Base-by-base conservation (phyloP, 2,888 invertebrate species). In the Aphodius sticticus region DNA sequence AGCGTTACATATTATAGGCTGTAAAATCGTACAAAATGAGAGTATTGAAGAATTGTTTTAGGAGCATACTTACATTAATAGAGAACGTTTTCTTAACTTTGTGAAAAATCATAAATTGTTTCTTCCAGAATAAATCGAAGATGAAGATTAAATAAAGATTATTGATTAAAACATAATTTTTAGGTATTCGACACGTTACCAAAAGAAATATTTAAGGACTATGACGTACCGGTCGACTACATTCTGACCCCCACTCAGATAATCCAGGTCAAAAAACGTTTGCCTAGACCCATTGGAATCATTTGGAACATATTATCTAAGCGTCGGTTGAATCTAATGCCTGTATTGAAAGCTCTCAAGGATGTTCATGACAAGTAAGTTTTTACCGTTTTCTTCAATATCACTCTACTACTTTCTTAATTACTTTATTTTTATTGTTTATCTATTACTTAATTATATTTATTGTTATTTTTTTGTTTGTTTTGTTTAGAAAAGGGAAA, bases 191-290 rank as follows among this genome's bases (percentile, higher is more conserved):
- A 96, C 83, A 92, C 92, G 78, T 90, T 97, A 83, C 96, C 96
- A 4, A 90, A 92, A 5, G 91, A 93, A 79, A 88, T 97, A 86
- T 96, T 97, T 86, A 92, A 94, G 84, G 92, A 93, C 37, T 94
- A 96, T 86, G 97, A 97, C 89, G 93, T 96, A 26, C 95, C 96
- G 76, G 94, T 97, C 77, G 97, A 97, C 88, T 92, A 95, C 84
- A 97, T 97, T 86, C 91, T 96, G 84, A 97, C 97, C 7, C 96
- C 96, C 38, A 95, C 95, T 12, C 93, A 95, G 90, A 93, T 95
- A 83, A 93, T 95, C 84, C 88, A 91, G 83, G 92, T 94, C 78
- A 88, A 90, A 77, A 91, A 91, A 77, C 91, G 90, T 81, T 88
- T 92, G 82, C 90, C 91, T 69, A 93, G 94, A 83, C 96, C 96